Conservation (phyloP, 2,888 invertebrate genomes). For the Mactromeris polynyma region DNA sequence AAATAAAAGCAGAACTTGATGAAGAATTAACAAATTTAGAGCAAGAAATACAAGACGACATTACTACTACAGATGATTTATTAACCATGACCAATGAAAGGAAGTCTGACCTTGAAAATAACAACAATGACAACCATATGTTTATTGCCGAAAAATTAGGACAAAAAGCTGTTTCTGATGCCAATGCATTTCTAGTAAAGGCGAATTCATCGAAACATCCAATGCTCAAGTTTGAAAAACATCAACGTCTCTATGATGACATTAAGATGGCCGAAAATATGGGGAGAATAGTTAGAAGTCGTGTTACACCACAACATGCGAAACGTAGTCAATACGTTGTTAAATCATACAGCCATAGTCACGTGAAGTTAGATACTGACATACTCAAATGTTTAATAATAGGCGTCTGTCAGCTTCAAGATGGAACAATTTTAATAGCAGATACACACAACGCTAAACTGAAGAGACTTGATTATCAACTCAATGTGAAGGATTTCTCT, state of each 20-base stretch:
- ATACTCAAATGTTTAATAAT: neutral
- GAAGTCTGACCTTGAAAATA: neutral
- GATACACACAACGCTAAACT: constrained; percentile 4
- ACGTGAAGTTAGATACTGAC: neutral
- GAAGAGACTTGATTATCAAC: neutral
- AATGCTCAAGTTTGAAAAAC: neutral
- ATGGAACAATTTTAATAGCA: neutral
- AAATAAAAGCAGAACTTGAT: neutral
- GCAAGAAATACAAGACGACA: neutral
- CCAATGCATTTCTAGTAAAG: neutral
- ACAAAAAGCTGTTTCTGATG: neutral
- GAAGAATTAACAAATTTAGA: neutral
- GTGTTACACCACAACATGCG: neutral
- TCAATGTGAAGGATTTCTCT: neutral
- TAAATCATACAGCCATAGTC: neutral
- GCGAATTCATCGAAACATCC: too few relatives aligned
- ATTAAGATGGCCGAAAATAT: neutral
- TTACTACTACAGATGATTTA: neutral
- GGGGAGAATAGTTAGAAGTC: neutral
- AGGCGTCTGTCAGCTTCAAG: constrained; percentile 10
- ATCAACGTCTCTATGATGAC: neutral
- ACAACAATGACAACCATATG: neutral
- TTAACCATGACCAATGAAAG: neutral
- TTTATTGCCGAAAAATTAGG: constrained; percentile 1
- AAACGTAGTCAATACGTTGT: neutral